These are phyloP conservation scores for Drosophila truncata DNA, from an alignment of 1,140 invertebrate species.

Conservation along the genomic window DNA sequence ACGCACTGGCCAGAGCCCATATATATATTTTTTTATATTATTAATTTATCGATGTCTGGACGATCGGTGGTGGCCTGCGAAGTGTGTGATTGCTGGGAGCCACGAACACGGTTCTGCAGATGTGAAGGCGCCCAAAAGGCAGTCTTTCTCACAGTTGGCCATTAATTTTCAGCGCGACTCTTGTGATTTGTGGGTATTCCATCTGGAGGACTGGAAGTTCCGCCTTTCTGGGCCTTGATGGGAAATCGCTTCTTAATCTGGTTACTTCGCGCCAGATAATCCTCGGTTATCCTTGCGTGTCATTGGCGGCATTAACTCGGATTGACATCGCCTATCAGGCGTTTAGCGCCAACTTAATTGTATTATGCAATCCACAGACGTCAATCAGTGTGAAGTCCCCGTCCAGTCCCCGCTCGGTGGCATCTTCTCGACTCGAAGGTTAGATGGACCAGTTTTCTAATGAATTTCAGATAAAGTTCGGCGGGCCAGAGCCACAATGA, in stretches of 20 bases:
- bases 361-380: constrained; percentile 59
- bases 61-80: constrained; percentile 25
- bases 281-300: constrained; percentile 28
- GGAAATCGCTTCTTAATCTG: not conserved
- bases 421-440: constrained; percentile 62
- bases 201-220: constrained; percentile 12
- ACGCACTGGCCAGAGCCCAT: constrained; percentile 12
- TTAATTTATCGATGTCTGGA: constrained; percentile 41
- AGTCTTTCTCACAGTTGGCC: constrained; percentile 25
- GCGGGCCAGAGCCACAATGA: constrained; percentile 46
- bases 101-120: constrained; percentile 34
- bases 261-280: constrained; percentile 2
- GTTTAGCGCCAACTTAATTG: constrained; percentile 56
- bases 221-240: constrained; percentile 24
- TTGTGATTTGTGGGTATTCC: constrained; percentile 50
- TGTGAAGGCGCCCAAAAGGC: constrained; percentile 19
- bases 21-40: constrained; percentile 16
- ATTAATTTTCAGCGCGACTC: constrained; percentile 37
- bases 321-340: constrained; percentile 31
- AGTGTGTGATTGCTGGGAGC: constrained; percentile 31
- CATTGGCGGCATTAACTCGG: constrained; percentile 1
- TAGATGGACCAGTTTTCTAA: constrained; percentile 74
- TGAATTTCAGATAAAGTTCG: constrained; percentile 72
- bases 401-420: constrained; percentile 9
- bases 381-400: constrained; percentile 43